Conservation (phyloP, 2,113 vertebrate species). For the Tragelaphus strepsiceros region DNA sequence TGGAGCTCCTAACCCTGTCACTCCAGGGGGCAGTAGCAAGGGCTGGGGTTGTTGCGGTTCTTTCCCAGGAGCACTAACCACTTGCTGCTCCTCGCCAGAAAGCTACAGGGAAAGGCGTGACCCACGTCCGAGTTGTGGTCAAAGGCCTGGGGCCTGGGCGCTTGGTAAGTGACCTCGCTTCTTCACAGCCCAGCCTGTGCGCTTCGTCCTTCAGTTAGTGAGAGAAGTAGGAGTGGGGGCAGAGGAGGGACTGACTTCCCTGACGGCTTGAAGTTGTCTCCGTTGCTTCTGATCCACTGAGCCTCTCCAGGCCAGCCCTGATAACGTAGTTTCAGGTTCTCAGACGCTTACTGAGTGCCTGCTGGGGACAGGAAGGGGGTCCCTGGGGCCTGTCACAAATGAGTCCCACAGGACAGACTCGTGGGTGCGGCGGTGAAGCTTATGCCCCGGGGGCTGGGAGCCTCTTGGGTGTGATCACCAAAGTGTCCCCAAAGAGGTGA, state of each 20-base stretch:
- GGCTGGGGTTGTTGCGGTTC: background rate
- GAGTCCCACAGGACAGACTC: background rate
- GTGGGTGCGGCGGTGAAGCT: background rate
- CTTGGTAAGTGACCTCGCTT: conserved; percentile 79
- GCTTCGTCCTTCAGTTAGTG: background rate
- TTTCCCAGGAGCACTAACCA: background rate
- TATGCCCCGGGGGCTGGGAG: background rate
- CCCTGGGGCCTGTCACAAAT: background rate
- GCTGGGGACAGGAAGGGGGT: background rate
- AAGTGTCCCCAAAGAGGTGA: background rate
- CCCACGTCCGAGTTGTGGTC: conserved; percentile 89
- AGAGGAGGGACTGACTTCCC: background rate
- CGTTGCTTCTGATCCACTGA: background rate
- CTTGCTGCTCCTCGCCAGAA: conserved; percentile 82
- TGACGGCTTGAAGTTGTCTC: background rate
- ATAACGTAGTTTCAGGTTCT: background rate
- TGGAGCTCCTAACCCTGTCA: background rate
- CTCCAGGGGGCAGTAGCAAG: background rate
- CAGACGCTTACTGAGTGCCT: background rate
- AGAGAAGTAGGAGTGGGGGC: background rate
- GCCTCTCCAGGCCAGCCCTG: background rate
- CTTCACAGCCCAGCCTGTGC: background rate
- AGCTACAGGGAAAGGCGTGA: conserved; percentile 86
- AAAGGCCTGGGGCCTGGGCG: conserved; percentile 96
- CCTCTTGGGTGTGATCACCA: background rate